Evolutionary conservation across 2,888 invertebrate genomes (phyloP).

Genomic region (Pammene fasciana): DNA sequence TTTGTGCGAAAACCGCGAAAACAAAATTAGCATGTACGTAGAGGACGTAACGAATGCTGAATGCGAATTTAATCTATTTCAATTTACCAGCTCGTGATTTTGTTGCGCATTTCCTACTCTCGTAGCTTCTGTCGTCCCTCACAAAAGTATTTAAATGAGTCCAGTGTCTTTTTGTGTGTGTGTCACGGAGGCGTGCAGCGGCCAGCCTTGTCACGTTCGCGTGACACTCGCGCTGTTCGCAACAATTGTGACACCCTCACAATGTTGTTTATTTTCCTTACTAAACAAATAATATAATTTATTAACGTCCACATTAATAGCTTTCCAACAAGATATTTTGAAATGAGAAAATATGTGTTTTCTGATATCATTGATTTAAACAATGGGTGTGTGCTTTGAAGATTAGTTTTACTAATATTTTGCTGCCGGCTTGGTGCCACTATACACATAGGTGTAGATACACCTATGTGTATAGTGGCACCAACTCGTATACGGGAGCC

Average conservation of each 20-base stretch:
- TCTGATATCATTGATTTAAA: slow-evolving; percentile 38
- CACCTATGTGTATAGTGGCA: too few relatives aligned
- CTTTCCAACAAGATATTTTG: slow-evolving; percentile 32
- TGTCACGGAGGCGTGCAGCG: slow-evolving; percentile 55
- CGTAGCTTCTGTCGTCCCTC: slow-evolving; percentile 46
- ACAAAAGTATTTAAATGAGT: slow-evolving; percentile 55
- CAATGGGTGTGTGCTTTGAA: slow-evolving; percentile 26
- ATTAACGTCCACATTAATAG: slow-evolving; percentile 38
- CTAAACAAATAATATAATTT: slow-evolving; percentile 46
- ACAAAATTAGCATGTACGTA: slow-evolving; percentile 39
- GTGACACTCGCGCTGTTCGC: slow-evolving; percentile 28
- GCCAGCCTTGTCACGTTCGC: slow-evolving; percentile 50
- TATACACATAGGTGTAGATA: neutral
- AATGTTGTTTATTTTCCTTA: slow-evolving; percentile 49
- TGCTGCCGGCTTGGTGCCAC: slow-evolving; percentile 16
- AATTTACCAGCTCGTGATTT: slow-evolving; percentile 48
- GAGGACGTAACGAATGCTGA: slow-evolving; percentile 27
- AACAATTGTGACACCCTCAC: slow-evolving; percentile 48
- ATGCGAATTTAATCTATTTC: slow-evolving; percentile 45
- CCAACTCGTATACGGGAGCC: neutral
- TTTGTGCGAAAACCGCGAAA: slow-evolving; percentile 34
- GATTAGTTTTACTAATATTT: slow-evolving; percentile 37
- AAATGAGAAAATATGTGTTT: slow-evolving; percentile 39
- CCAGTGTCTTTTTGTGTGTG: slow-evolving; percentile 48
- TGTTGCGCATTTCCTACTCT: slow-evolving; percentile 44